Evolutionary conservation across 2,888 invertebrate species (phyloP).

Genomic region (Adelphocoris suturalis): DNA sequence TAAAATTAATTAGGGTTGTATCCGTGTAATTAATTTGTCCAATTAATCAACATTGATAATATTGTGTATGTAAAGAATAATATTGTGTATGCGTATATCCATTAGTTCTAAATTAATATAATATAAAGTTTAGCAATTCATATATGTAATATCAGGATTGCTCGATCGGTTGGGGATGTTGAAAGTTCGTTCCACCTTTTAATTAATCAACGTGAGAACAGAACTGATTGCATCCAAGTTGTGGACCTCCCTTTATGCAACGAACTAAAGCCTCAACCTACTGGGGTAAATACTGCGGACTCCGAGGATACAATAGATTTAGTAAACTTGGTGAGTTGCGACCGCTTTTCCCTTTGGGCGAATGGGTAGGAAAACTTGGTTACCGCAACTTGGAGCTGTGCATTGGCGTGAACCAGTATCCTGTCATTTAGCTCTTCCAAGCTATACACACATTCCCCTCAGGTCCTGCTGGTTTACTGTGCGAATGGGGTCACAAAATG

Average conservation of each 20-base stretch:
- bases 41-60: too few species aligned
- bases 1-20: too few species aligned
- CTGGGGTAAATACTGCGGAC: background rate
- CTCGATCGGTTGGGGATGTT: too few species aligned
- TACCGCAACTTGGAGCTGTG: conserved; percentile 50
- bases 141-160: too few species aligned
- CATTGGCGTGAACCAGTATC: conserved; percentile 53
- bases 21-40: too few species aligned
- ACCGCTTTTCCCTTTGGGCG: conserved; percentile 29
- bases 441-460: conserved; percentile 17
- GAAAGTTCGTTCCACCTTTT: too few species aligned
- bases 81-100: too few species aligned
- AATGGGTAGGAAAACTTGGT: conserved; percentile 48
- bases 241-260: background rate
- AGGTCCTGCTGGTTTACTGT: background rate
- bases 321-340: conserved; percentile 47
- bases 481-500: background rate
- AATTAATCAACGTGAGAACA: background rate
- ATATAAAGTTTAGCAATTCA: too few species aligned
- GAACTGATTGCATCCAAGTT: background rate
- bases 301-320: conserved; percentile 37
- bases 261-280: background rate
- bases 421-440: conserved; percentile 44
- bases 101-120: too few species aligned
- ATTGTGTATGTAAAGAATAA: too few species aligned